These are phyloP conservation scores for Anhinga rufa DNA, from an alignment of 2,113 vertebrate species.

Conservation along the genomic window DNA sequence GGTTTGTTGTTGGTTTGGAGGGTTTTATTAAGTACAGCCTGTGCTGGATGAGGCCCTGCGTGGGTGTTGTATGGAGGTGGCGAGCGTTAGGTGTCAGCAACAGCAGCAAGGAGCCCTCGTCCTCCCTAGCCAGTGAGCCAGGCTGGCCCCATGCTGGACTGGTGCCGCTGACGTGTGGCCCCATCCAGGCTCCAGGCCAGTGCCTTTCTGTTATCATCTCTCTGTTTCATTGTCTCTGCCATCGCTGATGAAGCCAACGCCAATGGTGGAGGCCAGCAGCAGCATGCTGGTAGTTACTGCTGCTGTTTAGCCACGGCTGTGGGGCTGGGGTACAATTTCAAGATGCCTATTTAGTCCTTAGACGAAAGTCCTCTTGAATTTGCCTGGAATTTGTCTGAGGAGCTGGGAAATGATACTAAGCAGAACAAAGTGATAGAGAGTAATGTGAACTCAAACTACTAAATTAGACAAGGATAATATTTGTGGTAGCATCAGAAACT, in stretches of 20 bases:
- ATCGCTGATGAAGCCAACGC: rapidly evolving
- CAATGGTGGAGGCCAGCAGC: not conserved
- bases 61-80: not conserved
- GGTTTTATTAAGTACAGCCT: not conserved
- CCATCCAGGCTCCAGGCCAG: not conserved
- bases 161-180: not conserved
- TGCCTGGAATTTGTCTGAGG: not conserved
- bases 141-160: not conserved
- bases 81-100: not conserved
- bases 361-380: not conserved
- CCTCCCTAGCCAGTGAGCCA: rapidly evolving
- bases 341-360: not conserved
- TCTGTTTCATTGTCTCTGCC: not conserved
- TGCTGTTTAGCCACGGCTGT: not conserved
- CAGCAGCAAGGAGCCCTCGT: not conserved
- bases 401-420: not conserved
- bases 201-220: not conserved
- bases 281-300: not conserved
- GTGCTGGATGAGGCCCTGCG: not conserved
- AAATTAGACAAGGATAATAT: not conserved
- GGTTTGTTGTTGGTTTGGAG: not conserved
- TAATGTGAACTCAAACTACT: not conserved
- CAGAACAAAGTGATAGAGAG: not conserved
- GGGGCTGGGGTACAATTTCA: not conserved
- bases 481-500: not conserved